Percentiles rank a stretch among this genome's conserved stretches.
Conservation (phyloP, 1,140 invertebrate species). For the Anthonomus grandis region DNA sequence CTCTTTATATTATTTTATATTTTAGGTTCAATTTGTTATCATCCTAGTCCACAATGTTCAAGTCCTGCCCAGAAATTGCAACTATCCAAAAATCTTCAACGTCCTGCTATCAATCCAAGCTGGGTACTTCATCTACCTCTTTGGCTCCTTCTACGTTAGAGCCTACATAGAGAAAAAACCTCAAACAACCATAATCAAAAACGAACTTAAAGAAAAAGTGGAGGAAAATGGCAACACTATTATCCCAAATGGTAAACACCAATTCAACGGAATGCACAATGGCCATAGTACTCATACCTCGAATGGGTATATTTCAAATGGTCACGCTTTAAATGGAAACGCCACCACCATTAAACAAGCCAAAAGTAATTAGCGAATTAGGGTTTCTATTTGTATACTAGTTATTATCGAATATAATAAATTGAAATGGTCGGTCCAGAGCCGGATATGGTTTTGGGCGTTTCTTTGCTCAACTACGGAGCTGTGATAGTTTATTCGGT, state of each 20-base stretch:
- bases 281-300: not conserved
- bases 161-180: slow-evolving; percentile 60
- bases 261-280: too few species aligned
- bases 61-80: slow-evolving; percentile 60
- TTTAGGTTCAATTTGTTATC: slow-evolving; percentile 75
- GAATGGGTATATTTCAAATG: slow-evolving; percentile 1
- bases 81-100: slow-evolving; percentile 65
- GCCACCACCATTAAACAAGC: slow-evolving; percentile 5
- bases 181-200: slow-evolving; percentile 21
- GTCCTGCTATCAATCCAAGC: slow-evolving; percentile 71
- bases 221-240: slow-evolving; percentile 5
- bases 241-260: too few species aligned
- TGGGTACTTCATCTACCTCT: slow-evolving; percentile 77
- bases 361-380: slow-evolving; percentile 19
- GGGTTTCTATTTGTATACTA: too few species aligned
- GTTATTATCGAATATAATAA: not conserved
- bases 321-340: not conserved
- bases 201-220: slow-evolving; percentile 1
- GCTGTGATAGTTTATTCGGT: slow-evolving; percentile 16
- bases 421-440: not conserved
- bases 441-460: too few species aligned
- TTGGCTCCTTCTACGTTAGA: slow-evolving; percentile 77
- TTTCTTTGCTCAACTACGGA: not conserved
- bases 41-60: slow-evolving; percentile 71
- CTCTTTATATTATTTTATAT: not conserved